Base-by-base conservation (phyloP, 2,888 invertebrate genomes). In the Cerastoderma edule region DNA sequence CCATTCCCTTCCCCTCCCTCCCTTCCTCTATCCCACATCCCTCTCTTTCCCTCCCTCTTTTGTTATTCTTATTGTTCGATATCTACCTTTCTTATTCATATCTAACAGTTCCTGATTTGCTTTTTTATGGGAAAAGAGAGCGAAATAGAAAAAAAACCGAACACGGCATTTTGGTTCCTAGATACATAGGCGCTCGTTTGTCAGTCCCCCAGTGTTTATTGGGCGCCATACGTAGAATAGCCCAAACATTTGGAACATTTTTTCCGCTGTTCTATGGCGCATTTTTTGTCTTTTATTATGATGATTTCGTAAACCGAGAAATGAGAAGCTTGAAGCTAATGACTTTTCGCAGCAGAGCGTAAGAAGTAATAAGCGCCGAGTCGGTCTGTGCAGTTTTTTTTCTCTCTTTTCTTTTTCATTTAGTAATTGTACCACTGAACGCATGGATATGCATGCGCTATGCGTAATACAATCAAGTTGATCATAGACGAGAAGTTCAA, bases 151-250 rank as follows among this genome's bases (percentile, higher is more conserved):
- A 28, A 57, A 57, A 30, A 56, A 57, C 5, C 57, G 57, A 57
- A 28, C 57, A 33, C 57, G 57, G 57, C 57, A 32, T 57, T 57
- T 28, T 57, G 19, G 16, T 57, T 57, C n/a, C 57, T 57, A 33
- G 28, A 33, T 57, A 57, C 33, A 32, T 57, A 16, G 57, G 13
- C 57, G 32, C 35, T 30, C 39, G 33, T 50, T 48, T 69, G 69
- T 71, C 75, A 75, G 75, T 33, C 60, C n/a, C 19, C 35, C 32
- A 32, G 44, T 70, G 63, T 78, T 78, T 70, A 67, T 70, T 46
- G 60, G 78, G 78, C 78, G 78, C 78, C 78, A 70, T 54, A 39
- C 28, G 30, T 27, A 19, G 67, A 70, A 63, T 67, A 60, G 32
- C 54, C 48, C 44, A 44, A 67, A 67, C 53, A 67, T 67, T 53